Percentiles rank a stretch among this genome's conserved stretches.
Conservation (phyloP, 2,797 vertebrate genomes). For the Trachops cirrhosus region DNA sequence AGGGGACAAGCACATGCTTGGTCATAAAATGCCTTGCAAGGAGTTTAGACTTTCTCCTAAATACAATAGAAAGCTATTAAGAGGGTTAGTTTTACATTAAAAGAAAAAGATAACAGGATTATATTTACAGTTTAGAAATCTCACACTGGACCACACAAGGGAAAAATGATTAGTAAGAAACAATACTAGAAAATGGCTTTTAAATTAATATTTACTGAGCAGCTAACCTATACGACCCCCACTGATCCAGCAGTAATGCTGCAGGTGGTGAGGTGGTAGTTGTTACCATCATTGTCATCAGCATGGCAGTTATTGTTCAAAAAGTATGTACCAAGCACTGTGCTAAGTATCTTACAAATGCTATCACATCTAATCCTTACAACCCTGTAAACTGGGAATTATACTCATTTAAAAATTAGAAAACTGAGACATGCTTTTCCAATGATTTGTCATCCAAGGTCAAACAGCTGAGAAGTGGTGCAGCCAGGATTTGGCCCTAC, state of each 20-base stretch:
- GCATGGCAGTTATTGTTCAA: not conserved
- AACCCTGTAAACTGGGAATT: not conserved
- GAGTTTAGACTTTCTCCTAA: slow-evolving; percentile 23
- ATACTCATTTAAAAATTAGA: slow-evolving; percentile 19
- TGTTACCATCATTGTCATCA: not conserved
- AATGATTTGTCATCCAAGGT: not conserved
- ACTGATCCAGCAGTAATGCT: not conserved
- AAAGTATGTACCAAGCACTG: not conserved
- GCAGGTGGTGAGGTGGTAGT: not conserved
- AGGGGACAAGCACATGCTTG: not conserved
- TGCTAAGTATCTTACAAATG: not conserved
- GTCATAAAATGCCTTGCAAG: not conserved
- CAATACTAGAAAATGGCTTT: not conserved
- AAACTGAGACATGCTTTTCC: slow-evolving; percentile 31
- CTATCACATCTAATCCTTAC: not conserved
- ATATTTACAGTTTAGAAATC: slow-evolving; percentile 37
- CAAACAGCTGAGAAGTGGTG: not conserved
- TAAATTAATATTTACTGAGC: not conserved
- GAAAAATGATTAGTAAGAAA: not conserved
- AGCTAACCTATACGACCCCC: not conserved
- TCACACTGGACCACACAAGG: not conserved
- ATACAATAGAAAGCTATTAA: slow-evolving; percentile 17
- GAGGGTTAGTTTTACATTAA: slow-evolving; percentile 1
- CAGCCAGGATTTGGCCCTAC: not conserved
- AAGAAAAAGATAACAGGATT: slow-evolving; percentile 42